Evolutionary conservation across 2,888 invertebrate genomes (phyloP).

Genomic region (Orchesella flavescens): DNA sequence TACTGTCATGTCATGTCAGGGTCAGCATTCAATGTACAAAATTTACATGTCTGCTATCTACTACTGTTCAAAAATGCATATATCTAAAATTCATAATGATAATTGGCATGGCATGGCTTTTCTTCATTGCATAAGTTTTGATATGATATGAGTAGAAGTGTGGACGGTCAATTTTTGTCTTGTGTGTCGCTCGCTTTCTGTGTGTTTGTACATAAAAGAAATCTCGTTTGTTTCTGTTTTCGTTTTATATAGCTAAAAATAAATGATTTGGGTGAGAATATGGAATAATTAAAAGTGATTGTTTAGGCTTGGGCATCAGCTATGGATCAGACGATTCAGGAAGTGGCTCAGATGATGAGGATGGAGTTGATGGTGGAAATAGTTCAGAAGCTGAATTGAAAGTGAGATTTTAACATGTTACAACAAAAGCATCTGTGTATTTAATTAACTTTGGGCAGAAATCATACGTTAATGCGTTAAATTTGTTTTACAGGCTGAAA

Average conservation of each 20-base stretch:
- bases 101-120: neutral
- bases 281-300: conserved; percentile 14
- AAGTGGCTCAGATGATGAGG: conserved; percentile 74
- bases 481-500: conserved; percentile 58
- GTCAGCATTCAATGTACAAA: neutral
- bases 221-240: no score
- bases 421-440: neutral
- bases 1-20: neutral
- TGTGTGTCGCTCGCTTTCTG: no score
- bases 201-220: no score
- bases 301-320: conserved; percentile 77
- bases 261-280: neutral
- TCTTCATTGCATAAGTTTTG: neutral
- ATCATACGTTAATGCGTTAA: neutral
- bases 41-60: neutral
- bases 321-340: conserved; percentile 78
- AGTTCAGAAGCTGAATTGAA: conserved; percentile 85
- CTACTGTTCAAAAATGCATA: neutral
- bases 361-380: conserved; percentile 72
- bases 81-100: no score
- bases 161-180: no score
- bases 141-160: no score
- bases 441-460: no score
- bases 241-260: no score
- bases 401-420: conserved; percentile 75